These are phyloP conservation scores for Symphodus melops DNA, from an alignment of 2,113 vertebrate species.

Conservation along the genomic window DNA sequence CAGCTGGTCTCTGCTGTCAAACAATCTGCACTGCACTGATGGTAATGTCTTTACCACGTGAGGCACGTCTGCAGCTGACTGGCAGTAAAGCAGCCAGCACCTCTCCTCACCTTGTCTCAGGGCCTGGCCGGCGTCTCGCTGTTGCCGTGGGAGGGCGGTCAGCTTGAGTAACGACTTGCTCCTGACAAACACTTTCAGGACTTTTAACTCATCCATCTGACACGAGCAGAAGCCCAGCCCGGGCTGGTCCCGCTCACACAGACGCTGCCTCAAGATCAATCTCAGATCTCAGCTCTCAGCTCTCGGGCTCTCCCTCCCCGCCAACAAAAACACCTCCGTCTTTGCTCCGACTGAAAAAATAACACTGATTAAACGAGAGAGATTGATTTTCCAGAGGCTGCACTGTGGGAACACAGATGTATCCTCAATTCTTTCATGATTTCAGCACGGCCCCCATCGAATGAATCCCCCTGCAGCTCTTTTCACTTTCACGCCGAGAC, in stretches of 20 bases:
- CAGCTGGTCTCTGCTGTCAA: conserved; percentile 41
- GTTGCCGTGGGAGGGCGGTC: conserved; percentile 29
- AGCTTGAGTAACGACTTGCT: conserved; percentile 49
- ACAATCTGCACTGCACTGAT: conserved; percentile 17
- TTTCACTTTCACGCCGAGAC: conserved; percentile 52
- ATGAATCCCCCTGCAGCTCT: conserved; percentile 31
- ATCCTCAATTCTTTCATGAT: conserved; percentile 39
- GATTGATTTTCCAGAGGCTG: conserved; percentile 39
- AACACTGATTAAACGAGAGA: conserved; percentile 51
- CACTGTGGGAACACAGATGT: conserved; percentile 53
- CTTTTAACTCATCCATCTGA: conserved; percentile 55
- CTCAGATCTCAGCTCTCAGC: conserved; percentile 1
- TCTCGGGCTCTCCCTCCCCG: conserved; percentile 24
- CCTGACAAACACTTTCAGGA: conserved; percentile 59
- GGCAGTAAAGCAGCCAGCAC: conserved; percentile 57
- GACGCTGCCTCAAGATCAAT: conserved; percentile 25
- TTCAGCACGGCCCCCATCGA: conserved; percentile 17
- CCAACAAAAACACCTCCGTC: conserved; percentile 72
- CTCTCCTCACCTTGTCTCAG: conserved; percentile 62
- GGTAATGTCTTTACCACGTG: conserved; percentile 73
- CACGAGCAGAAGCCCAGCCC: conserved; percentile 28
- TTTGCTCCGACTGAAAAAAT: conserved; percentile 50
- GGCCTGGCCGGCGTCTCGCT: conserved; percentile 51
- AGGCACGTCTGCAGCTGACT: conserved; percentile 48
- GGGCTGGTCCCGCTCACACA: conserved; percentile 23